These are phyloP conservation scores for Mizuhopecten yessoensis DNA, from an alignment of 1,140 invertebrate species.

Conservation along the genomic window DNA sequence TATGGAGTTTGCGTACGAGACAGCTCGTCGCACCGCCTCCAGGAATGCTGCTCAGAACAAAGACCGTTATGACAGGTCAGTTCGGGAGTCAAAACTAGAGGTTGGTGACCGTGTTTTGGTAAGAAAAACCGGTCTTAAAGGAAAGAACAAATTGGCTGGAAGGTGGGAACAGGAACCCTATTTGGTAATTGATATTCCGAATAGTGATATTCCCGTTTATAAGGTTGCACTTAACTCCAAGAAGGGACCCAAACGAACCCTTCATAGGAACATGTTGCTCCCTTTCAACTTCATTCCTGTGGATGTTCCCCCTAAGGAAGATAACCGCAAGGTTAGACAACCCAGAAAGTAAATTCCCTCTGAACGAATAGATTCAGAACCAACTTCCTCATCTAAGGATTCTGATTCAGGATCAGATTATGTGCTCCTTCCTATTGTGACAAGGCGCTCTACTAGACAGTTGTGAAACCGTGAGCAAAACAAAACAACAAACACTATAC, in stretches of 20 bases:
- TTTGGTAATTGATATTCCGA: slow-evolving; percentile 47
- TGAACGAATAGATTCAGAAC: background rate
- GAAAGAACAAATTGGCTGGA: slow-evolving; percentile 59
- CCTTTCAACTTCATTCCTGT: slow-evolving; percentile 42
- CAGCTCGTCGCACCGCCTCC: background rate
- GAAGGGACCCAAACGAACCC: background rate
- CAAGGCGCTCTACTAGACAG: background rate
- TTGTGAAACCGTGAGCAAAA: background rate
- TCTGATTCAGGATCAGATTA: background rate
- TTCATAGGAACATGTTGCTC: slow-evolving; percentile 60
- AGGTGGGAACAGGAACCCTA: slow-evolving; percentile 58
- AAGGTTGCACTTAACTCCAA: slow-evolving; percentile 48
- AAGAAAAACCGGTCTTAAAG: slow-evolving; percentile 44
- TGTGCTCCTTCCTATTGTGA: background rate
- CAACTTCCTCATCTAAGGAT: background rate
- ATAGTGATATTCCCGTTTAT: slow-evolving; percentile 59
- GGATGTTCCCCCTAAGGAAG: slow-evolving; percentile 9
- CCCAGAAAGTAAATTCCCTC: background rate
- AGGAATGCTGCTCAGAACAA: background rate
- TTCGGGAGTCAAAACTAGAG: slow-evolving; percentile 38
- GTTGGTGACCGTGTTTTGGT: slow-evolving; percentile 59
- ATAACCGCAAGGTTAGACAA: background rate
- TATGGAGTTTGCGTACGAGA: slow-evolving; percentile 21
- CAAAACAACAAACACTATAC: background rate
- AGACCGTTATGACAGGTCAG: slow-evolving; percentile 25